Evolutionary conservation across 2,113 vertebrate genomes (phyloP).

Genomic region (Cyprinus carpio): DNA sequence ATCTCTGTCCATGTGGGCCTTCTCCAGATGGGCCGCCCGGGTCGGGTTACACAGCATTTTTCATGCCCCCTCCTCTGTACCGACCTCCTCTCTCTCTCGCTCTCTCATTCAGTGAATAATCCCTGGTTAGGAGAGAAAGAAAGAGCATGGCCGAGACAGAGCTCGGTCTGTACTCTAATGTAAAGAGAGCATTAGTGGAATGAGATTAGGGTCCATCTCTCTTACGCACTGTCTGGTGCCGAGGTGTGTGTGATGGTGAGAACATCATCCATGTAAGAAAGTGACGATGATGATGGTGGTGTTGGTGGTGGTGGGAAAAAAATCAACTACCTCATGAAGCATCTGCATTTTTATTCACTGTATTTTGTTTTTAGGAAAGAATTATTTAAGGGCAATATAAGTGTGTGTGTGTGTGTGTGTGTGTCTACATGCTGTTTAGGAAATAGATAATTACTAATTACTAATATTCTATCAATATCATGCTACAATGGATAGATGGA

Average conservation of each 20-base stretch:
- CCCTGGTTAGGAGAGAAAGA: slow-evolving; percentile 36
- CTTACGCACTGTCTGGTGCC: slow-evolving; percentile 71
- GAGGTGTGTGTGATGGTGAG: slow-evolving; percentile 41
- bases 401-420: background rate
- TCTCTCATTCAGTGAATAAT: slow-evolving; percentile 22
- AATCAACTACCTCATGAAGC: background rate
- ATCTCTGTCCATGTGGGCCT: slow-evolving; percentile 71
- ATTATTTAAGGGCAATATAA: background rate
- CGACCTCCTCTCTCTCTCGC: slow-evolving; percentile 22
- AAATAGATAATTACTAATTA: background rate
- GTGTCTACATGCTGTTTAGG: background rate
- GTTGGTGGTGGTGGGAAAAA: slow-evolving; percentile 16
- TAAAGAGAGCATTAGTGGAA: slow-evolving; percentile 75
- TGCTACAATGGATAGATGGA: no score
- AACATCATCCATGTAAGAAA: slow-evolving; percentile 51
- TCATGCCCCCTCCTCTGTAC: slow-evolving; percentile 57
- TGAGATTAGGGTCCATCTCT: slow-evolving; percentile 70
- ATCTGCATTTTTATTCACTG: background rate
- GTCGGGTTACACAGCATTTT: slow-evolving; percentile 79
- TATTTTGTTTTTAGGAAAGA: background rate
- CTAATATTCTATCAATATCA: background rate
- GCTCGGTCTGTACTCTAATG: slow-evolving; percentile 70
- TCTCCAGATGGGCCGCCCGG: slow-evolving; percentile 74
- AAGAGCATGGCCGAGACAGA: slow-evolving; percentile 62
- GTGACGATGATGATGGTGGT: slow-evolving; percentile 61